Evolutionary conservation across 2,888 invertebrate species (phyloP).

Genomic region (Eudasyphora cyanicolor): DNA sequence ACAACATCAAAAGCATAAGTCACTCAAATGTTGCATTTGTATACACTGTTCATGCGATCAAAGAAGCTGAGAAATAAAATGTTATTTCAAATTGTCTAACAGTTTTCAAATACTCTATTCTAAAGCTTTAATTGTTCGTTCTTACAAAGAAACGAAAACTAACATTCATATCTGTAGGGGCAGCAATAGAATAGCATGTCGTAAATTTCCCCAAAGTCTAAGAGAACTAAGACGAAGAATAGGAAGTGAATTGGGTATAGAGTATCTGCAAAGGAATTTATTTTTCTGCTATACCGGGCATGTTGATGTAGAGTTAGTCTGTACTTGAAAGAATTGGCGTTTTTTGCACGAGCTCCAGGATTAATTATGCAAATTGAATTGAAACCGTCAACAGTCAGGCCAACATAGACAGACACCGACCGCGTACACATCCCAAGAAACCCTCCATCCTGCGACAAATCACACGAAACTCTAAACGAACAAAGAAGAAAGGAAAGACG

Average conservation of each 20-base stretch:
- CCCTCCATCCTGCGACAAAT: not conserved
- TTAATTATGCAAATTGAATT: slow-evolving; percentile 64
- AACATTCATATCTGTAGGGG: not conserved
- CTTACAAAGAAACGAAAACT: not conserved
- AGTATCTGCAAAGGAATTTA: not conserved
- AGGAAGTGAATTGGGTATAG: not conserved
- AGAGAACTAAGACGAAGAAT: not conserved
- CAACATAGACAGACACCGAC: slow-evolving; percentile 16
- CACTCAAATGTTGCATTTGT: slow-evolving; percentile 52
- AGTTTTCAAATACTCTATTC: slow-evolving; percentile 2
- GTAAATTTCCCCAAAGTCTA: not conserved
- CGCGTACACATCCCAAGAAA: not conserved
- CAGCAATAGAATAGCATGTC: not conserved
- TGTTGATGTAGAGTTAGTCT: not conserved
- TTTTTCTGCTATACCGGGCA: not conserved
- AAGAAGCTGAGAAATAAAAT: not conserved
- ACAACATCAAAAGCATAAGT: slow-evolving; percentile 24
- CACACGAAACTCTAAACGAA: not conserved
- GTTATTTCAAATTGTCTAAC: slow-evolving; percentile 1
- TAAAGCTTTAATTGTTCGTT: slow-evolving; percentile 13
- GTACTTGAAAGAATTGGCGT: not conserved
- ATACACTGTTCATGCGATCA: no score
- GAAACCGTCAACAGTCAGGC: slow-evolving; percentile 50
- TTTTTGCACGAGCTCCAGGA: slow-evolving; percentile 20
- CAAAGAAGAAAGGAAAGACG: not conserved